Evolutionary conservation across 2,888 invertebrate genomes (phyloP).

Genomic region (Cheilosia vulpina): DNA sequence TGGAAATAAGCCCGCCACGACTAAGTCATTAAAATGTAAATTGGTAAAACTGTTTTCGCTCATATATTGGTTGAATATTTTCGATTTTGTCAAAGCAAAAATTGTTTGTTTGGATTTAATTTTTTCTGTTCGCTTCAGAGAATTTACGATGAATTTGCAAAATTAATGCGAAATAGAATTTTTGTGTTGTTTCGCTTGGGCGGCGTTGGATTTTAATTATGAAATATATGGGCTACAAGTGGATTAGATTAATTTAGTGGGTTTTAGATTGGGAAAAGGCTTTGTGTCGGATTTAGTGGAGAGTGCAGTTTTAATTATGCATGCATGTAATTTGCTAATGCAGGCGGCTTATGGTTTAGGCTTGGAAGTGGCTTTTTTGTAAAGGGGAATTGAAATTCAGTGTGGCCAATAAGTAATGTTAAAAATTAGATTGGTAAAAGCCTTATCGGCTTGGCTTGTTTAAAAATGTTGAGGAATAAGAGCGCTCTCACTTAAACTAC

Average conservation of each 20-base stretch:
- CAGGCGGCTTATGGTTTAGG: not conserved
- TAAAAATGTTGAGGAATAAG: too few species aligned
- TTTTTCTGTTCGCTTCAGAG: conserved; percentile 14
- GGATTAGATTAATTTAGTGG: conserved; percentile 61
- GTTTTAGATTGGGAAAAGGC: conserved; percentile 2
- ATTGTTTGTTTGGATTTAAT: not conserved
- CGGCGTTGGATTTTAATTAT: conserved; percentile 53
- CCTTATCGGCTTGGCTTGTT: too few species aligned
- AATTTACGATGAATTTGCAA: conserved; percentile 59
- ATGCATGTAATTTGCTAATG: conserved; percentile 33
- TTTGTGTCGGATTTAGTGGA: not conserved
- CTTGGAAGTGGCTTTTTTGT: not conserved
- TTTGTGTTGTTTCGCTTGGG: not conserved
- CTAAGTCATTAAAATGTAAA: conserved; percentile 65
- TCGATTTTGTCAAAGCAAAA: conserved; percentile 30
- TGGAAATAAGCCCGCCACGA: conserved; percentile 19
- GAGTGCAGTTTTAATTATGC: conserved; percentile 12
- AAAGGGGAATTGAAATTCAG: not conserved
- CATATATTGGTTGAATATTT: conserved; percentile 17
- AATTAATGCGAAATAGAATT: conserved; percentile 25
- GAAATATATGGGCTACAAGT: conserved; percentile 60
- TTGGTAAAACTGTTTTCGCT: conserved; percentile 39
- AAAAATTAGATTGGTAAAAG: too few species aligned
- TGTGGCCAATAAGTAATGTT: too few species aligned
- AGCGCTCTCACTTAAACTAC: too few species aligned